Percentiles rank a stretch among this genome's conserved stretches.
Evolutionary conservation across 2,797 vertebrate species (phyloP).

Genomic region (Euthynnus affinis): DNA sequence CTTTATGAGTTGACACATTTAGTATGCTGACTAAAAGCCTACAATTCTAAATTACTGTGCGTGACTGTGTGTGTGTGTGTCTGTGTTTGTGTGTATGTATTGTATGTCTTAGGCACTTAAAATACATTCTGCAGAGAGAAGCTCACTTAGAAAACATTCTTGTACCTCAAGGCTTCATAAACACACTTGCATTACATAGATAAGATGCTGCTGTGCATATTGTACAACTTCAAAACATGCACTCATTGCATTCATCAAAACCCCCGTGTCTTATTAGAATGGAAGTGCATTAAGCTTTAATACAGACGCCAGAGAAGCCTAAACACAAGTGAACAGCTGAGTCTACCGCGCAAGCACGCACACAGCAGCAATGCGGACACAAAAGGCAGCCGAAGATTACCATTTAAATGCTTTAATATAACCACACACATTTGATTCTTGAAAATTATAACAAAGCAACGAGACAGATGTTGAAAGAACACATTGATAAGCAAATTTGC

Average conservation of each 20-base stretch:
- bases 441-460: slow-evolving; percentile 70
- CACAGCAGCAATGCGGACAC: slow-evolving; percentile 48
- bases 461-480: slow-evolving; percentile 73
- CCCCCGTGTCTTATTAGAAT: slow-evolving; percentile 71
- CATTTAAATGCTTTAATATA: slow-evolving; percentile 72
- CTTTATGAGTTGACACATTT: slow-evolving; percentile 87
- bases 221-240: slow-evolving; percentile 70
- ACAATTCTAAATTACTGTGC: slow-evolving; percentile 71
- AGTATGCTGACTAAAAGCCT: slow-evolving; percentile 88
- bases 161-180: slow-evolving; percentile 77
- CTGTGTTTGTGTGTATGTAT: slow-evolving; percentile 29
- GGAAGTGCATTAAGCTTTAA: slow-evolving; percentile 83
- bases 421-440: slow-evolving; percentile 62
- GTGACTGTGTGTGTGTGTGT: slow-evolving; percentile 24
- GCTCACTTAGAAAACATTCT: slow-evolving; percentile 76
- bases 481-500: slow-evolving; percentile 76
- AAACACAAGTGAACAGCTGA: slow-evolving; percentile 68
- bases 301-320: slow-evolving; percentile 64
- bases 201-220: slow-evolving; percentile 76
- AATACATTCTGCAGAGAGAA: slow-evolving; percentile 67
- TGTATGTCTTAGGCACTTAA: slow-evolving; percentile 61
- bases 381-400: slow-evolving; percentile 71
- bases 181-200: slow-evolving; percentile 78
- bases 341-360: slow-evolving; percentile 46
- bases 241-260: slow-evolving; percentile 75